Percentiles rank a stretch among this genome's conserved stretches.
Evolutionary conservation across 2,797 vertebrate species (phyloP).

Genomic region (Cephalopachus bancanus): DNA sequence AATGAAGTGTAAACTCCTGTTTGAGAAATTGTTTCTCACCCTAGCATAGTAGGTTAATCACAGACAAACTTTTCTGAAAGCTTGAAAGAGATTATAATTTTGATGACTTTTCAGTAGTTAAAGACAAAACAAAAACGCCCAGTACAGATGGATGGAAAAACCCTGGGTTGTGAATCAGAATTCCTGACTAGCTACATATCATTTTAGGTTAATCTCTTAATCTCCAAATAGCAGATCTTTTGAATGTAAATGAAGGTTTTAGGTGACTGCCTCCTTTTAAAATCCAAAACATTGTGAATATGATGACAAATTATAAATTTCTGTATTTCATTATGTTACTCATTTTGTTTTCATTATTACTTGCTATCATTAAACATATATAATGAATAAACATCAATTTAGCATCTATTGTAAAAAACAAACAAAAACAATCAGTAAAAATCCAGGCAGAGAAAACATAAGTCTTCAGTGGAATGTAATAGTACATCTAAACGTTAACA

Average conservation of each 20-base stretch:
- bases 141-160: not conserved
- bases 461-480: not conserved
- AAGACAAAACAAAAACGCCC: constrained; percentile 20
- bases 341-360: not conserved
- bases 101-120: not conserved
- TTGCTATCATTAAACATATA: not conserved
- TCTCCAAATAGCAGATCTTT: not conserved
- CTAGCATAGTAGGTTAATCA: not conserved
- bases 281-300: not conserved
- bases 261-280: constrained; percentile 1
- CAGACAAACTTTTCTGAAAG: not conserved
- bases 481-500: not conserved
- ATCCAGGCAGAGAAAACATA: not conserved
- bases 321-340: not conserved
- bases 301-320: not conserved
- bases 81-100: constrained; percentile 26
- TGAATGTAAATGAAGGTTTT: not conserved
- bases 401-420: not conserved
- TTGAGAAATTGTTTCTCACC: constrained; percentile 44
- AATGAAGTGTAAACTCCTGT: constrained; percentile 11
- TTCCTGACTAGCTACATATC: not conserved
- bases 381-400: not conserved
- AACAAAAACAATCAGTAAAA: not conserved
- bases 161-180: constrained; percentile 19
- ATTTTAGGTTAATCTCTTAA: constrained; percentile 10